Conservation (phyloP, 2,888 invertebrate genomes). For the Argyresthia albistria region DNA sequence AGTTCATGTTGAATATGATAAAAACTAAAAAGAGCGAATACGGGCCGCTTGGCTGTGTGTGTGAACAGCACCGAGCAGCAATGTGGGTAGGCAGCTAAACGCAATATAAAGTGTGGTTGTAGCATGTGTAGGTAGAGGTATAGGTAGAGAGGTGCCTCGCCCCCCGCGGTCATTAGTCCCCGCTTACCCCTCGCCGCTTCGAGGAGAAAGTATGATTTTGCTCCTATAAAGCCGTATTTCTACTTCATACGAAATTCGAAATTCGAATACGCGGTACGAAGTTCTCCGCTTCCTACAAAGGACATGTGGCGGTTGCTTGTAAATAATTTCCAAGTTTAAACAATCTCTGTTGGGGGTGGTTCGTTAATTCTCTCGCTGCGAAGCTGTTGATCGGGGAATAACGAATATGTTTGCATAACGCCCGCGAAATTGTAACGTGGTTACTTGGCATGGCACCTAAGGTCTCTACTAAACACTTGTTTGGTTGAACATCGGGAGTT, state of each 20-base stretch:
- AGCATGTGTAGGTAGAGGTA: slow-evolving; percentile 40
- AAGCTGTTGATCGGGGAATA: slow-evolving; percentile 15
- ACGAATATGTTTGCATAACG: slow-evolving; percentile 3
- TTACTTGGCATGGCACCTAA: too few relatives aligned
- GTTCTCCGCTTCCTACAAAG: slow-evolving; percentile 51
- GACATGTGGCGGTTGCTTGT: slow-evolving; percentile 57
- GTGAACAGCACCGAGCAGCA: slow-evolving; percentile 27
- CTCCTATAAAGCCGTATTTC: slow-evolving; percentile 73
- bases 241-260: slow-evolving; percentile 72
- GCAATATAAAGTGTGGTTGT: slow-evolving; percentile 71
- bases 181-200: slow-evolving; percentile 47
- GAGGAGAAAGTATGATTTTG: slow-evolving; percentile 72
- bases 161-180: slow-evolving; percentile 72
- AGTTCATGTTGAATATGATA: slow-evolving; percentile 51
- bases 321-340: slow-evolving; percentile 65
- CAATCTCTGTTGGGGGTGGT: slow-evolving; percentile 51
- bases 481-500: too few relatives aligned
- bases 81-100: slow-evolving; percentile 68
- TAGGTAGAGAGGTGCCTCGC: slow-evolving; percentile 50
- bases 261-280: slow-evolving; percentile 62
- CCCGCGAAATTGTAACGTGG: too few relatives aligned
- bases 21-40: slow-evolving; percentile 51
- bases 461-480: too few relatives aligned
- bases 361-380: slow-evolving; percentile 38
- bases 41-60: slow-evolving; percentile 41